Evolutionary conservation across 2,888 invertebrate species (phyloP).

Genomic region (Halocaridina rubra): DNA sequence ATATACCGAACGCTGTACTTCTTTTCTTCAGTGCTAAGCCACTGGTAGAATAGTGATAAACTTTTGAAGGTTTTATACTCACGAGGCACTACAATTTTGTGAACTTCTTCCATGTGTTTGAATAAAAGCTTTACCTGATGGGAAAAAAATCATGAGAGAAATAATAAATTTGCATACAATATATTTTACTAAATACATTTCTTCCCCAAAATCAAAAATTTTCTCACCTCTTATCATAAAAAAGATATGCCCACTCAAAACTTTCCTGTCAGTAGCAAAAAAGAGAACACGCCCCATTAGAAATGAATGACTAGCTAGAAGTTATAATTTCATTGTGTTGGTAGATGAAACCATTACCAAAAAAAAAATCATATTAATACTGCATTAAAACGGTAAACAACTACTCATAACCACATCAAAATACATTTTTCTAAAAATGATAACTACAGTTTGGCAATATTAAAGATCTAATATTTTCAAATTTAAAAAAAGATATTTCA

Average conservation of each 20-base stretch:
- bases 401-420: too few relatives aligned
- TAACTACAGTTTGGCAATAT: too few relatives aligned
- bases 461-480: too few relatives aligned
- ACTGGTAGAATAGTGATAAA: constrained; percentile 41
- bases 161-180: background rate
- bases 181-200: background rate
- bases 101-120: constrained; percentile 59
- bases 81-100: constrained; percentile 43
- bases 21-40: constrained; percentile 55
- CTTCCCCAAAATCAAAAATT: background rate
- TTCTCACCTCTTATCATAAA: background rate
- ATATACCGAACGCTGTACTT: constrained; percentile 55
- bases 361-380: too few relatives aligned
- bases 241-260: background rate
- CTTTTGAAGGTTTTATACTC: constrained; percentile 49
- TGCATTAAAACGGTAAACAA: too few relatives aligned
- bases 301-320: background rate
- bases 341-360: too few relatives aligned
- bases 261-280: background rate
- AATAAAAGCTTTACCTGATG: constrained; percentile 49
- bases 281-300: background rate
- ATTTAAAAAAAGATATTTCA: too few relatives aligned
- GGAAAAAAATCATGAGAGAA: background rate
- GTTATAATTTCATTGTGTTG: background rate
- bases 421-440: too few relatives aligned